These are phyloP conservation scores for Thinocorus orbignyianus DNA, from an alignment of 2,113 vertebrate species.

Conservation along the genomic window DNA sequence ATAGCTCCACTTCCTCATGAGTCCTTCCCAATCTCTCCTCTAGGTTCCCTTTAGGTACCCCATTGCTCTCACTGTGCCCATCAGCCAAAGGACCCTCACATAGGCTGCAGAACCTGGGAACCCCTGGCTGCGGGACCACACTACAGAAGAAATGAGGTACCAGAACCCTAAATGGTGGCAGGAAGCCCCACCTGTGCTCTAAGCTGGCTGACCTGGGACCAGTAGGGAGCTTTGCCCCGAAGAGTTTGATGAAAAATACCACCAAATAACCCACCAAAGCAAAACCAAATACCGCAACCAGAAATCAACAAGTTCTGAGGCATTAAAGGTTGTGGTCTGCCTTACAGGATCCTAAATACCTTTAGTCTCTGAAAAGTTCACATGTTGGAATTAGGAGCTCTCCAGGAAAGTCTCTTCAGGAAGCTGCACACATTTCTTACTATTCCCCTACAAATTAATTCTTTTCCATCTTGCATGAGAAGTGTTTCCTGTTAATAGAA, in stretches of 20 bases:
- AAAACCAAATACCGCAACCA: too few relatives aligned
- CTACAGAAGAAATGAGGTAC: accelerated
- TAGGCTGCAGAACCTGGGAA: accelerated
- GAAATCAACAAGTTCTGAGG: too few relatives aligned
- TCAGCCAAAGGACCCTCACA: background rate
- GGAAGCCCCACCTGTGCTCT: background rate
- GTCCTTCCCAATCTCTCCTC: too few relatives aligned
- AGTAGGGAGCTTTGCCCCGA: background rate
- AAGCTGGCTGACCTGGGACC: accelerated
- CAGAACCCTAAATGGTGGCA: accelerated
- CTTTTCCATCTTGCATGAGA: background rate
- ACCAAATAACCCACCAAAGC: too few relatives aligned
- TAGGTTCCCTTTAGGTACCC: too few relatives aligned
- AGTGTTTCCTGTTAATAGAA: background rate
- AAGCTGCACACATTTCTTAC: background rate
- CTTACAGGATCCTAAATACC: too few relatives aligned
- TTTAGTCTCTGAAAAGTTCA: too few relatives aligned
- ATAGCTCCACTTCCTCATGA: too few relatives aligned
- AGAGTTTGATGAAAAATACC: too few relatives aligned
- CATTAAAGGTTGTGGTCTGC: too few relatives aligned
- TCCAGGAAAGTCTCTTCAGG: background rate
- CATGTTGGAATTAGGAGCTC: accelerated
- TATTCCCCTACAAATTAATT: background rate
- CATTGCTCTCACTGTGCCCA: accelerated
- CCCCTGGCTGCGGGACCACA: accelerated